These are phyloP conservation scores for Catostylus mosaicus DNA, from an alignment of 30 jellyfish, hydroid and myxozoan genomes.

Conservation along the genomic window DNA sequence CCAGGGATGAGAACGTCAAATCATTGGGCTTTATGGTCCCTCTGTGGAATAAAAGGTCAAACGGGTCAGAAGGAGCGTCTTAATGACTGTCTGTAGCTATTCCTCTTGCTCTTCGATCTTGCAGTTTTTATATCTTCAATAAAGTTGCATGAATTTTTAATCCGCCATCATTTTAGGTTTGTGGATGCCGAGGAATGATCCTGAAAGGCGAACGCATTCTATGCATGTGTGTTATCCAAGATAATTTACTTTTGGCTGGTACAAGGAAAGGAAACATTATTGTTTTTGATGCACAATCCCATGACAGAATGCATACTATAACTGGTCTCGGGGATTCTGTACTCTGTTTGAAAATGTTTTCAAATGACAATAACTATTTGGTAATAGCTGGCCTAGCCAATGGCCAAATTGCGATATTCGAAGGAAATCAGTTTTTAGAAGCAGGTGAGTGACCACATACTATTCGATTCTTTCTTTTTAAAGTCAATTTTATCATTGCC, in stretches of 20 bases:
- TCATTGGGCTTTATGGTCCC: no score
- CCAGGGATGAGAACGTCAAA: no score
- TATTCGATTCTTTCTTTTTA: neutral
- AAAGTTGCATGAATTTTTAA: no score
- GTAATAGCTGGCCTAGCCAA: conserved; percentile 78
- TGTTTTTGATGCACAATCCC: conserved; percentile 69
- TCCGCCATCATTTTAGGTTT: conserved; percentile 33
- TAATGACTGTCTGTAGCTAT: no score
- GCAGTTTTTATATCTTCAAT: no score
- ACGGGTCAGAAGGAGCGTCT: no score
- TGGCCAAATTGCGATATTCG: conserved; percentile 68
- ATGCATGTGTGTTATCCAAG: conserved; percentile 68
- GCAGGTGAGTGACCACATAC: conserved; percentile 64
- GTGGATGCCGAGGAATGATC: conserved; percentile 82
- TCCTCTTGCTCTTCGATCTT: no score
- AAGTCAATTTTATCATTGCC: neutral
- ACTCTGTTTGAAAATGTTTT: conserved; percentile 45
- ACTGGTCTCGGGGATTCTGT: conserved; percentile 73
- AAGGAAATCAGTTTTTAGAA: conserved; percentile 33
- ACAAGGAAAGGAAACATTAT: conserved; percentile 72
- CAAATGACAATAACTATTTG: conserved; percentile 20
- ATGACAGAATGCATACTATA: conserved; percentile 23
- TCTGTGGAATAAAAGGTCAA: no score
- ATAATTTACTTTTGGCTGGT: conserved; percentile 72
- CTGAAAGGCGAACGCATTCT: conserved; percentile 76